Evolutionary conservation across 2,888 invertebrate species (phyloP), one percentile per base, ranked within the genome.

Genomic region (Neocrepidodera transversa): DNA sequence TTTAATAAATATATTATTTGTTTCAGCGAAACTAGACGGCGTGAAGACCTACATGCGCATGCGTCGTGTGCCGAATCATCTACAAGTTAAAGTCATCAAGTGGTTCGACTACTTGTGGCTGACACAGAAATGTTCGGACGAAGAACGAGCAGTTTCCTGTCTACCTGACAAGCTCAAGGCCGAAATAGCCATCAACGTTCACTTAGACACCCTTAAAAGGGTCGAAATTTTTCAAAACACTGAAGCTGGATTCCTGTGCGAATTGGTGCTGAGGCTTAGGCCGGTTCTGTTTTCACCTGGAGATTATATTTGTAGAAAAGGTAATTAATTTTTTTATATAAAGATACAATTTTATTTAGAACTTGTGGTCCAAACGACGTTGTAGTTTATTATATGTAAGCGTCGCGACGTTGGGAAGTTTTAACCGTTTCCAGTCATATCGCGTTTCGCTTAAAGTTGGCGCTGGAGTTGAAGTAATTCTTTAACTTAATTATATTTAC

Each of bases 81-180:
- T 98, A 62, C 97, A 98, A 81, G 93, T 95, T 75, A 96, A 97
- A 82, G 97, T 95, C 70, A 97, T 98, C 82, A 95, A 96, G 82
- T 98, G 97, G 97, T 98, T 97, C 82, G 97, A 98, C 85, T 97
- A 98, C 81, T 86, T 97, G 75, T 98, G 98, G 97, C 88, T 97
- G 76, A 96, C 96, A 69, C 97, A 98, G 84, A 97, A 97, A 83
- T 96, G 96, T 78, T 95, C 96, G 17, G 96, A 97, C 79, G 97
- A 98, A 80, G 97, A 97, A 80, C 91, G 91, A 80, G 94, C 94
- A 58, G 95, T 96, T 72, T 93, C 93, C 76, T 95, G 94, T 83
- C 87, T 96, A 76, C 95, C 95, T 82, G 97, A 97, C 83, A 97
- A 97, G 82, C 86, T 97, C 74, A 97, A 97, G 82, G 97, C 97